Evolutionary conservation across 1,140 invertebrate species (phyloP).

Genomic region (Calephelis virginiensis): DNA sequence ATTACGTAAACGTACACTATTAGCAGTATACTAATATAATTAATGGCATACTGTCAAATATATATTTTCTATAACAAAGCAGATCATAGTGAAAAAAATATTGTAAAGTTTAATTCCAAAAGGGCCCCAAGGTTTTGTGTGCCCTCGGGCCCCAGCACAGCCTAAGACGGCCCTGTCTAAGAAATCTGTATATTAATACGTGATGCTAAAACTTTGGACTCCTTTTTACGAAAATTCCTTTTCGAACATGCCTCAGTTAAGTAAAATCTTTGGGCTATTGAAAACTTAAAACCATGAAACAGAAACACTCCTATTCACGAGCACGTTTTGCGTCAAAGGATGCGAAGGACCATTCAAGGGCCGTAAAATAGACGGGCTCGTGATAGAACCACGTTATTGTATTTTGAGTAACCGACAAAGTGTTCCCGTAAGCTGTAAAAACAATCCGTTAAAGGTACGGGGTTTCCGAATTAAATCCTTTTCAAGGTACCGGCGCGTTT

Average conservation of each 20-base stretch:
- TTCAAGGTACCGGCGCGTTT: constrained; percentile 56
- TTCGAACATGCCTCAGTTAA: not conserved
- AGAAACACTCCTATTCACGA: constrained; percentile 61
- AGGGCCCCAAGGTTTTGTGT: too few relatives aligned
- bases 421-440: constrained; percentile 71
- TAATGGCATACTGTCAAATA: too few relatives aligned
- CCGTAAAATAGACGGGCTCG: constrained; percentile 57
- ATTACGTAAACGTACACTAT: too few relatives aligned
- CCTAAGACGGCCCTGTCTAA: too few relatives aligned
- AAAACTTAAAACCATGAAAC: constrained; percentile 56
- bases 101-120: too few relatives aligned
- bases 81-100: too few relatives aligned
- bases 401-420: constrained; percentile 63
- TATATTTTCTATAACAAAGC: too few relatives aligned
- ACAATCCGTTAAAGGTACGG: constrained; percentile 62
- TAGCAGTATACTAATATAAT: too few relatives aligned
- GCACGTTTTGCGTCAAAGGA: constrained; percentile 64
- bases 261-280: constrained; percentile 46
- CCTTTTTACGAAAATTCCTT: too few relatives aligned
- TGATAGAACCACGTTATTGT: constrained; percentile 47
- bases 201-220: too few relatives aligned
- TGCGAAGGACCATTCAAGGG: constrained; percentile 56
- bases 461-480: constrained; percentile 59
- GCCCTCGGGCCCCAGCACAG: too few relatives aligned
- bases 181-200: too few relatives aligned